Conservation (phyloP, 2,113 vertebrate species). For the Bostrychus sinensis region DNA sequence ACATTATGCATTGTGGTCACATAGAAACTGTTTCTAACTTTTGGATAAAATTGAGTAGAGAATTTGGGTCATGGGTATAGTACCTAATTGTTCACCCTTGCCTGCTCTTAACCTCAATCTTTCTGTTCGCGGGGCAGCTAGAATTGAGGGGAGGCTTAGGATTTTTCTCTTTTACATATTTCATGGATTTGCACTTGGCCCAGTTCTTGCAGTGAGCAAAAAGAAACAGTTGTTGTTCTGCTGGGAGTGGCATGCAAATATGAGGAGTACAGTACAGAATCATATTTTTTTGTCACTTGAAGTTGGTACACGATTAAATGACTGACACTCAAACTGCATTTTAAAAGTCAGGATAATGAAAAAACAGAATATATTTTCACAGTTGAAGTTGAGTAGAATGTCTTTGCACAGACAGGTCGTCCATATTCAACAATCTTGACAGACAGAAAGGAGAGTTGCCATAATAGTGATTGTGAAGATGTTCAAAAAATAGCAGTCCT, state of each 20-base stretch:
- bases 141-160: conserved; percentile 44
- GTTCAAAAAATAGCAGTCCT: neutral
- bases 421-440: neutral
- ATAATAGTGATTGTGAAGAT: neutral
- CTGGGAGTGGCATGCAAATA: conserved; percentile 15
- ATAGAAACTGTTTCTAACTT: neutral
- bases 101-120: conserved; percentile 51
- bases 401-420: neutral
- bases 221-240: conserved; percentile 27
- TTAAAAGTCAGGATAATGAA: neutral
- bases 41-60: neutral
- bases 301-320: neutral
- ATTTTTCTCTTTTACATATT: conserved; percentile 64
- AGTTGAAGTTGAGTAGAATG: neutral
- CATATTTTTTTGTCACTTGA: neutral
- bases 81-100: conserved; percentile 25
- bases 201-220: conserved; percentile 41
- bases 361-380: neutral
- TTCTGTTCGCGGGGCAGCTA: conserved; percentile 25
- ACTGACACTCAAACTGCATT: neutral
- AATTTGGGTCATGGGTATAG: conserved; percentile 57
- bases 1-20: too few relatives aligned
- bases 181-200: conserved; percentile 62
- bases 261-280: conserved; percentile 13
- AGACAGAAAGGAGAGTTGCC: neutral